Conservation (phyloP, 2,888 invertebrate species). For the Ormyrus pomaceus region DNA sequence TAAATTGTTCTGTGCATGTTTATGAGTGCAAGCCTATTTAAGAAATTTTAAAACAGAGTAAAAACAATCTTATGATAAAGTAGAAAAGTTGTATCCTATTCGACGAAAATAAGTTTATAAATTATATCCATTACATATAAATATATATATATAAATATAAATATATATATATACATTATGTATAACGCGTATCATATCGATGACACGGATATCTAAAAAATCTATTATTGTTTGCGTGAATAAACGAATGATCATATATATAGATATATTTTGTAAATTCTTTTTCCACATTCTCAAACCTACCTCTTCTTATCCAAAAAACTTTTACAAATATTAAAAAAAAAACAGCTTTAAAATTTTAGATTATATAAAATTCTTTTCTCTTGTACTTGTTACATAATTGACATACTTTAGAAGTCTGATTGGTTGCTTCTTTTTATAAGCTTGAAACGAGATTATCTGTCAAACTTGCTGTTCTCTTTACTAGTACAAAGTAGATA, state of each 20-base stretch:
- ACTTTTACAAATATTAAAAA: too few relatives aligned
- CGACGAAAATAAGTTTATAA: constrained; percentile 50
- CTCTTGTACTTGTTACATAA: not conserved
- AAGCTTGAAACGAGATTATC: too few relatives aligned
- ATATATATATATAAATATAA: too few relatives aligned
- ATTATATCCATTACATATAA: constrained; percentile 46
- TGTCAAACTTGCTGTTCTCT: too few relatives aligned
- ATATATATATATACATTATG: constrained; percentile 56
- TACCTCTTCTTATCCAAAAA: too few relatives aligned
- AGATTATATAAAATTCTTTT: not conserved
- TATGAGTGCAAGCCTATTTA: constrained; percentile 14
- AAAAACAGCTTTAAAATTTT: too few relatives aligned
- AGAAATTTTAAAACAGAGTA: constrained; percentile 19
- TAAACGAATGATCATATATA: constrained; percentile 67
- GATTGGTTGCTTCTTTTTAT: not conserved
- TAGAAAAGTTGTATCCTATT: constrained; percentile 53
- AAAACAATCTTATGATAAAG: constrained; percentile 28
- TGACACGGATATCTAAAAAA: constrained; percentile 65
- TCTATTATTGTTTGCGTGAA: constrained; percentile 70
- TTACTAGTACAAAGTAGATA: too few relatives aligned
- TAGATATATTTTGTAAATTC: not conserved
- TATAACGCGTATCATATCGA: constrained; percentile 58
- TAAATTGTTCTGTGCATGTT: constrained; percentile 23
- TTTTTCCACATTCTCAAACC: too few relatives aligned
- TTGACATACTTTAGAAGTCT: not conserved